These are phyloP conservation scores for Prosopocoilus inquinatus DNA, from an alignment of 2,888 invertebrate species.

Conservation along the genomic window DNA sequence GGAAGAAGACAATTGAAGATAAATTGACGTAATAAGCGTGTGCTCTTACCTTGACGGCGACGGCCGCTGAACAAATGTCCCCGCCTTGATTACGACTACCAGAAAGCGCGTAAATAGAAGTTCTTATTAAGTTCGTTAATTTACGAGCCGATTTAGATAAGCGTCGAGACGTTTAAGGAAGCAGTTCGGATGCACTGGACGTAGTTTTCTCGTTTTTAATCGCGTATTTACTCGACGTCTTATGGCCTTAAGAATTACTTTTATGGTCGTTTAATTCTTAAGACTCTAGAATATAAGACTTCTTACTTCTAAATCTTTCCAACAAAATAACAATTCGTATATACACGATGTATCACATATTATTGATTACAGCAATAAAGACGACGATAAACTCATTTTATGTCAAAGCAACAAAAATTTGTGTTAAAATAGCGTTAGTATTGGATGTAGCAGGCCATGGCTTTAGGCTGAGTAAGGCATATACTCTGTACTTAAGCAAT, in stretches of 20 bases:
- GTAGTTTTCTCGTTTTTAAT: conserved; percentile 9
- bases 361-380: too few species aligned
- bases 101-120: conserved; percentile 8
- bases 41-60: conserved; percentile 25
- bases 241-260: conserved; percentile 7
- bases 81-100: conserved; percentile 2
- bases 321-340: too few species aligned
- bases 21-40: conserved; percentile 27
- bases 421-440: too few species aligned
- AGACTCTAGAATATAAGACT: too few species aligned
- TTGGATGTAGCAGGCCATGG: too few species aligned
- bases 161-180: conserved; percentile 8
- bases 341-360: too few species aligned
- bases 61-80: conserved; percentile 4
- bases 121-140: conserved; percentile 11
- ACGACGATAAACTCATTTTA: too few species aligned
- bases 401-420: too few species aligned
- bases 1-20: conserved; percentile 29
- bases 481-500: too few species aligned
- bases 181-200: not conserved
- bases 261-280: conserved; percentile 9
- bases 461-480: too few species aligned
- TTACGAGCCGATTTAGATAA: conserved; percentile 15
- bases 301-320: too few species aligned
- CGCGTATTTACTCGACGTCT: conserved; percentile 6